A percentile compares a stretch with the other conserved stretches of the same genome.
These are phyloP conservation scores for Hymenochirus boettgeri DNA, from an alignment of 2,113 vertebrate genomes.

Conservation along the genomic window DNA sequence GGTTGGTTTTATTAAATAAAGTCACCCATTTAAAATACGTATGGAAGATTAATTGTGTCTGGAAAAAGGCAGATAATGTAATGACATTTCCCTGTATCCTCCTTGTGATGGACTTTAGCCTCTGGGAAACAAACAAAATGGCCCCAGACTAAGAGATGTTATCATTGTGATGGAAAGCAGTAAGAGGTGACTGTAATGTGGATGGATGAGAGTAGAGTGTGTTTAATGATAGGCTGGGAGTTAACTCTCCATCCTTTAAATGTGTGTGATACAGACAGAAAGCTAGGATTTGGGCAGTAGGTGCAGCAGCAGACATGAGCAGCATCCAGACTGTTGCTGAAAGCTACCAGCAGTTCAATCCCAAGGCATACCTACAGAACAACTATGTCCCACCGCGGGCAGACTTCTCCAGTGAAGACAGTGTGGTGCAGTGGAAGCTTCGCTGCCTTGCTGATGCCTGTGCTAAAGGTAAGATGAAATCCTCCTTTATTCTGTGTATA, in stretches of 20 bases:
- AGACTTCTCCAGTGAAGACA: constrained; percentile 74
- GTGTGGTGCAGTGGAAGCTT: constrained; percentile 90
- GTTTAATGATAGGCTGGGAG: constrained; percentile 26
- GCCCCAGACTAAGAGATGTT: constrained; percentile 12
- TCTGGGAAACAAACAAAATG: constrained; percentile 6
- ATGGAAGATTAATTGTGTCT: background rate
- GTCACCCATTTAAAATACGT: background rate
- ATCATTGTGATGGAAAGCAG: constrained; percentile 2
- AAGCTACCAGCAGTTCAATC: constrained; percentile 81
- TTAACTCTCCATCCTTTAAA: constrained; percentile 16
- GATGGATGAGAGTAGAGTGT: constrained; percentile 11
- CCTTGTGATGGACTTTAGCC: constrained; percentile 9
- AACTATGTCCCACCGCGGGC: constrained; percentile 87
- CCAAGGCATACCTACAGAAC: constrained; percentile 81
- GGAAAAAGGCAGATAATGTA: constrained; percentile 18
- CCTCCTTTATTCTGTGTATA: too few species aligned
- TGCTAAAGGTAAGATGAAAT: constrained; percentile 67
- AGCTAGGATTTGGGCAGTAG: background rate
- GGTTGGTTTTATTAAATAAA: too few species aligned
- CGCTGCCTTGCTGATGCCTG: constrained; percentile 80
- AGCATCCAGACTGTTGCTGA: constrained; percentile 62
- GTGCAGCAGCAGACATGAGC: constrained; percentile 46
- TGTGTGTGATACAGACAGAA: background rate
- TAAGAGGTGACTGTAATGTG: constrained; percentile 2
- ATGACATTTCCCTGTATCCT: constrained; percentile 22